phyloP scores from a whole-genome alignment of 2,113 vertebrate species.

The Hippocampus zosterae region DNA sequence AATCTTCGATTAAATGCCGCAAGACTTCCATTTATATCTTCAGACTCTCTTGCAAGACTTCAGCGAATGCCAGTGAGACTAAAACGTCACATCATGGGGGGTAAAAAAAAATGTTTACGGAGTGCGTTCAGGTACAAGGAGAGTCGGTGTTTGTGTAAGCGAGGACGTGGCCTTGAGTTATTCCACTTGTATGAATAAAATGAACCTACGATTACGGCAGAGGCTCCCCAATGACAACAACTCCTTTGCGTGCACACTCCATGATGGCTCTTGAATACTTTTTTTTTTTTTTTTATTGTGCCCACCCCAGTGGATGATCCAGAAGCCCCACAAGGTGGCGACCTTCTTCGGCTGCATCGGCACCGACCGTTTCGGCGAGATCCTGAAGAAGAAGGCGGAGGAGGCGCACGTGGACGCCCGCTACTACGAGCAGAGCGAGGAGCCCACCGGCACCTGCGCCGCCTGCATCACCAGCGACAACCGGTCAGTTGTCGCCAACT shows the following conservation, averaged over 20 bases:
- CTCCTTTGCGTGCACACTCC: no score
- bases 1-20: neutral
- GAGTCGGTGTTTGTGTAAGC: slow-evolving; percentile 54
- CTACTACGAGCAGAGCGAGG: slow-evolving; percentile 89
- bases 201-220: no score
- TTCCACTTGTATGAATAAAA: slow-evolving; percentile 63
- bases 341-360: slow-evolving; percentile 98
- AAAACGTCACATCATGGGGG: slow-evolving; percentile 7
- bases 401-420: slow-evolving; percentile 90
- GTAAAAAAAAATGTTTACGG: slow-evolving; percentile 50
- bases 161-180: slow-evolving; percentile 59
- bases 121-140: slow-evolving; percentile 22
- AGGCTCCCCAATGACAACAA: no score
- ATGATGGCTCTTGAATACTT: slow-evolving; percentile 50
- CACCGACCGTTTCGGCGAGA: slow-evolving; percentile 87
- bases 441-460: slow-evolving; percentile 95
- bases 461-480: slow-evolving; percentile 95
- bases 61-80: neutral
- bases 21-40: no score
- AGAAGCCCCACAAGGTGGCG: slow-evolving; percentile 86
- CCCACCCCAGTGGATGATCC: slow-evolving; percentile 92
- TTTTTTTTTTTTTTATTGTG: slow-evolving; percentile 1
- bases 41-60: neutral
- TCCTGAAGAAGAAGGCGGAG: slow-evolving; percentile 89
- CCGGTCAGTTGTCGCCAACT: slow-evolving; percentile 71